A percentile compares a stretch with the other conserved stretches of the same genome.
Conservation (phyloP, 1,140 invertebrate species). For the Nautilus pompilius region DNA sequence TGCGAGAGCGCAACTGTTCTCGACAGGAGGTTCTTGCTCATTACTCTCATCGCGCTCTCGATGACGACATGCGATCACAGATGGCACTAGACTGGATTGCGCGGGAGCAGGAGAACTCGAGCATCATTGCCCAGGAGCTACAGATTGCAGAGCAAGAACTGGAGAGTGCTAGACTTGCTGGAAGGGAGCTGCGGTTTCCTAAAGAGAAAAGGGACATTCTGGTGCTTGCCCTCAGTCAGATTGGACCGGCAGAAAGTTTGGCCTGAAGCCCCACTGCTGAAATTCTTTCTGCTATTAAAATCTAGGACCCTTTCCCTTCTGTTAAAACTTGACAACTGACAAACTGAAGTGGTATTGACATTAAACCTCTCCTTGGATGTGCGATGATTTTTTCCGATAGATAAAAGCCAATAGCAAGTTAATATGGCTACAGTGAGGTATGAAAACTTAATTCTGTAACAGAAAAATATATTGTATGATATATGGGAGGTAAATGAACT, state of each 20-base stretch:
- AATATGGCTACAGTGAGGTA: no score
- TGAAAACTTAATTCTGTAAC: no score
- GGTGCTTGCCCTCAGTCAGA: slow-evolving; percentile 68
- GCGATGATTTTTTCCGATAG: no score
- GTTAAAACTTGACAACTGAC: no score
- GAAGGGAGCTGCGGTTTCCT: slow-evolving; percentile 85
- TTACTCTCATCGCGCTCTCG: slow-evolving; percentile 80
- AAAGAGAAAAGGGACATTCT: slow-evolving; percentile 95
- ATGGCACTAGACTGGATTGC: slow-evolving; percentile 97
- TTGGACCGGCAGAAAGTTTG: slow-evolving; percentile 44
- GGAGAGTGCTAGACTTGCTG: slow-evolving; percentile 83
- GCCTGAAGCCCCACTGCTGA: slow-evolving; percentile 35
- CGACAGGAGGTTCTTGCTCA: slow-evolving; percentile 91
- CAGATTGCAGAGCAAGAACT: slow-evolving; percentile 81
- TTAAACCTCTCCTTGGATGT: no score
- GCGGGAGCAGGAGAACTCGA: slow-evolving; percentile 74
- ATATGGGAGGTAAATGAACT: no score
- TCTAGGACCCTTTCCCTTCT: no score
- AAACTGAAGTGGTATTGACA: no score
- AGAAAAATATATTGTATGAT: no score
- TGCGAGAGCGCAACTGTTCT: slow-evolving; percentile 91
- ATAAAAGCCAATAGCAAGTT: no score
- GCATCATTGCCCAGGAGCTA: slow-evolving; percentile 77
- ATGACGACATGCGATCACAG: slow-evolving; percentile 93
- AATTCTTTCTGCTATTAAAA: no score